These are phyloP conservation scores for Trichogramma pretiosum DNA, from an alignment of 1,140 invertebrate species.

Conservation along the genomic window DNA sequence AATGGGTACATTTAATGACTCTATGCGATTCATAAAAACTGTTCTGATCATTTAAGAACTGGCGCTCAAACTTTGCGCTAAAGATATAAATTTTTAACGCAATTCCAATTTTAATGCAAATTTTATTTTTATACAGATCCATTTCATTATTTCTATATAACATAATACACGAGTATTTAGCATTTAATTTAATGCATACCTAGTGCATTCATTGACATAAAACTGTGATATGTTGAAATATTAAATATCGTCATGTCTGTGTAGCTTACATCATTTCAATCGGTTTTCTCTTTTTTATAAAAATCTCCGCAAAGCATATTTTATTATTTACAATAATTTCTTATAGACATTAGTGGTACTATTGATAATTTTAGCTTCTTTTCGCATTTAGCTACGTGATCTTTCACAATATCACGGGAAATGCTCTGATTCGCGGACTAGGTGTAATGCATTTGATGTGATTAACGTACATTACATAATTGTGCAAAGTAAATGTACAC, in stretches of 20 bases:
- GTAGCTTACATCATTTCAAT: neutral
- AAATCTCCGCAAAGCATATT: constrained; percentile 11
- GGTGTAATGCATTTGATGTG: neutral
- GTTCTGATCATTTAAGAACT: neutral
- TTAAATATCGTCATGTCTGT: constrained; percentile 7
- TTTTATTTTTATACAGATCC: neutral
- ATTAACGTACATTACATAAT: neutral
- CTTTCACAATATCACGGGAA: neutral
- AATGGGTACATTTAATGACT: too few relatives aligned
- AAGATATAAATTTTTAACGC: neutral
- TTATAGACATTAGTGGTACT: neutral
- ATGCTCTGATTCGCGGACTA: too few relatives aligned
- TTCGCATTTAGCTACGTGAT: neutral
- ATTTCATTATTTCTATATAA: neutral
- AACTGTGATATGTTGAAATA: constrained; percentile 10
- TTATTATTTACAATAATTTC: constrained; percentile 16
- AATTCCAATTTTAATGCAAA: neutral
- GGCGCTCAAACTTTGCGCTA: neutral
- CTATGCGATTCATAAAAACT: neutral
- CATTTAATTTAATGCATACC: too few relatives aligned
- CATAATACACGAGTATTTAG: too few relatives aligned
- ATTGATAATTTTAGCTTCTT: neutral
- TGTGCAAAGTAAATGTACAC: constrained; percentile 8
- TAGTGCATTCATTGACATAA: too few relatives aligned
- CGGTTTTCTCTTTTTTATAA: constrained; percentile 9